A percentile compares a stretch with the other conserved stretches of the same genome.
These are phyloP conservation scores for Micromussa lordhowensis DNA, from an alignment of 92 coral and sea anemone species.

Conservation along the genomic window DNA sequence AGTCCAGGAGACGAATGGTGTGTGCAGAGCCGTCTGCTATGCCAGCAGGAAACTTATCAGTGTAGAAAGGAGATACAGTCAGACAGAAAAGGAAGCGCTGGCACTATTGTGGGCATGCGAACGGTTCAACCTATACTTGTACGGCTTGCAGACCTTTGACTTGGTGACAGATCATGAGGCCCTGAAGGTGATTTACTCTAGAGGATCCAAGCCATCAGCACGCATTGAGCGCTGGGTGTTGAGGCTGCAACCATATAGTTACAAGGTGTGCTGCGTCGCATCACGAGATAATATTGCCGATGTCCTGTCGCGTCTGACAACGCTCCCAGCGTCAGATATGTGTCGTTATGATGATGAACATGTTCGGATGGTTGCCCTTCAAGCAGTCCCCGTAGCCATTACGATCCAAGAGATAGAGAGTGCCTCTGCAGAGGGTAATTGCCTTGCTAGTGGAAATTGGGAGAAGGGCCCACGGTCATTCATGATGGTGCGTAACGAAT, in stretches of 20 bases:
- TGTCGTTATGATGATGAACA: constrained; percentile 42
- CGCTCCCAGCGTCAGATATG: constrained; percentile 10
- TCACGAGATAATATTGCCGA: constrained; percentile 53
- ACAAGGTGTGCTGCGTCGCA: constrained; percentile 41
- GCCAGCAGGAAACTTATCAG: too few species aligned
- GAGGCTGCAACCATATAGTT: constrained; percentile 26
- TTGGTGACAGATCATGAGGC: constrained; percentile 60
- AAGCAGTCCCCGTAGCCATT: constrained; percentile 59
- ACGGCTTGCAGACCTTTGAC: constrained; percentile 54
- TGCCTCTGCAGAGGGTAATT: constrained; percentile 30
- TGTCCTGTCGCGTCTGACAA: constrained; percentile 52
- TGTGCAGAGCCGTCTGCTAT: too few species aligned
- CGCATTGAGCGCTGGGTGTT: constrained; percentile 61
- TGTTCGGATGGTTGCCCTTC: constrained; percentile 30
- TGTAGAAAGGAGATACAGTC: too few species aligned
- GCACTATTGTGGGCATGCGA: constrained; percentile 7
- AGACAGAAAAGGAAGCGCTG: too few species aligned
- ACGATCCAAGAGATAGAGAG: constrained; percentile 51
- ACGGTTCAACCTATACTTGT: constrained; percentile 50
- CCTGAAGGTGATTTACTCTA: constrained; percentile 48
- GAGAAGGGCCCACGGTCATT: constrained; percentile 30
- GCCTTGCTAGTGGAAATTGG: constrained; percentile 39
- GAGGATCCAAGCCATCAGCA: constrained; percentile 52
- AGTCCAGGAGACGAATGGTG: too few species aligned
- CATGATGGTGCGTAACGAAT: constrained; percentile 49